These are phyloP conservation scores for Drosophila bocki DNA, from an alignment of 1,140 invertebrate genomes.

Conservation along the genomic window DNA sequence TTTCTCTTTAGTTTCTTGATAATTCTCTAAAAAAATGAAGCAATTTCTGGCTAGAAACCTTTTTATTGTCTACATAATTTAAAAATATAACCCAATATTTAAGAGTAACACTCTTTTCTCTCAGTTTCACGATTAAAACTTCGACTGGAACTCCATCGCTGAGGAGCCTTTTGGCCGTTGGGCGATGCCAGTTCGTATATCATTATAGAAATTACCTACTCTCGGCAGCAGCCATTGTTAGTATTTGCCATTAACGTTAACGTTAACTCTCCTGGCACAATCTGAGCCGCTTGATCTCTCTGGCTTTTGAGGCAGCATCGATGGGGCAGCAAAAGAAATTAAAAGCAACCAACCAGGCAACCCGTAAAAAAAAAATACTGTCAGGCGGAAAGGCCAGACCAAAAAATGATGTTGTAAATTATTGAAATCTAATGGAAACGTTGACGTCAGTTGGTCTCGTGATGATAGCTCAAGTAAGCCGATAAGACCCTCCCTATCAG, in stretches of 20 bases:
- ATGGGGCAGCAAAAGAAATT: conserved; percentile 35
- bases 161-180: conserved; percentile 64
- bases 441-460: conserved; percentile 61
- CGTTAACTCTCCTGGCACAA: conserved; percentile 80
- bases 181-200: conserved; percentile 81
- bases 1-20: background rate
- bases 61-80: background rate
- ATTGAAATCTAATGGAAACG: conserved; percentile 74
- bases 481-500: conserved; percentile 31
- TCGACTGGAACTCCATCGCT: conserved; percentile 15
- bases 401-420: conserved; percentile 69
- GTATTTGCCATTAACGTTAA: conserved; percentile 82
- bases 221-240: conserved; percentile 74
- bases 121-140: conserved; percentile 12
- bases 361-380: conserved; percentile 12
- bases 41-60: background rate
- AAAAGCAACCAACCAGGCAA: conserved; percentile 38
- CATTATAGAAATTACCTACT: conserved; percentile 84
- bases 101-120: background rate
- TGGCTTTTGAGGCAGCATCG: conserved; percentile 20
- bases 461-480: conserved; percentile 39
- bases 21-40: background rate
- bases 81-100: background rate
- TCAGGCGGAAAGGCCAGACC: conserved; percentile 16
- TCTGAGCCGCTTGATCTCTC: conserved; percentile 65